Base-by-base conservation (phyloP, 2,113 vertebrate species). In the Panthera uncia region DNA sequence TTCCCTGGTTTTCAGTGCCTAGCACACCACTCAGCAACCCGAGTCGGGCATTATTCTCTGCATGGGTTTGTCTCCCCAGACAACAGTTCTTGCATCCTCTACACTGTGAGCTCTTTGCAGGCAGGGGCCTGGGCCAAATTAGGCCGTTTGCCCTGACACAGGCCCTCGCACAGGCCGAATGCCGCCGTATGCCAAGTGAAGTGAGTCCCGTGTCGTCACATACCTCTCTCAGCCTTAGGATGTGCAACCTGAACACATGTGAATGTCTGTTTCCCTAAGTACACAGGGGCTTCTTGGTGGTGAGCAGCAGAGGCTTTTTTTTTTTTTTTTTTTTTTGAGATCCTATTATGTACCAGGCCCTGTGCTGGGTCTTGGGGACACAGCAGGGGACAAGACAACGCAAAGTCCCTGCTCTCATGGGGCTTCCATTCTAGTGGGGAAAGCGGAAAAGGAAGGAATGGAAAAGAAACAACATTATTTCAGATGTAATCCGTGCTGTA, bases 51-150 rank as follows among this genome's bases (percentile, higher is more conserved):
- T 89, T 82, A 66, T 52, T 92, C 25, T 83, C 61, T 25, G 27
- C 7, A 4, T 19, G 69, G 25, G 36, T 36, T 69, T 50, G 29
- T 81, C 66, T 82, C 65, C 61, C 76, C 31, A 41, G 52, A 55
- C 84, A 63, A 52, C 6, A 2, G 36, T 81, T 92, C 94, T 57
- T 63, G 63, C 65, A 80, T 83, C 31, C 84, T 94, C 41, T 87
- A 38, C n/a, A 5, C 52, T 19, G 55, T n/a, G 68, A 96, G 61
- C 71, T 93, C 89, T 92, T 87, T 76, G 74, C 68, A 96, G 79
- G 55, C 80, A 55, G 41, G 41, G 80, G 41, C 36, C 15, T 94
- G 74, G 29, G 83, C 90, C 94, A 96, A 92, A 79, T 57, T 76
- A 84, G 48, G 68, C 95, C 25, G 21, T 96, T 92, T 86, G 48